Percentiles rank a stretch among this genome's conserved stretches.
These are phyloP conservation scores for Synaphobranchus kaupii DNA, from an alignment of 2,797 vertebrate species.

Conservation along the genomic window DNA sequence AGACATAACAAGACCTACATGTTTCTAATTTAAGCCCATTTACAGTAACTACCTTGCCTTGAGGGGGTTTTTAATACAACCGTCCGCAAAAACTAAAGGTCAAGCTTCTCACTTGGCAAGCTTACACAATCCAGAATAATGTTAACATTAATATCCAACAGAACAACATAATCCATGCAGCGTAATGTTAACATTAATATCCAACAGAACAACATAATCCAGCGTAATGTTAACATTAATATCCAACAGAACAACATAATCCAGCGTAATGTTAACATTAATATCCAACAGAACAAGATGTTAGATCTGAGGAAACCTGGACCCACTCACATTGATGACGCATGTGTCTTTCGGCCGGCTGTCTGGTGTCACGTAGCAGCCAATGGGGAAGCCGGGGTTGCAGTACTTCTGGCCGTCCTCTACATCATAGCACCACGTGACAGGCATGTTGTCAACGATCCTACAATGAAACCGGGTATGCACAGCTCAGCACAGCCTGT, in stretches of 20 bases:
- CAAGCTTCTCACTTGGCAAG: neutral
- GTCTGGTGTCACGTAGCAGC: conserved; percentile 80
- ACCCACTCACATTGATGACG: conserved; percentile 81
- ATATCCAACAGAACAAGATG: neutral
- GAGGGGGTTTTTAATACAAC: neutral
- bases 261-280: neutral
- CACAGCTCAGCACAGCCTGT: neutral
- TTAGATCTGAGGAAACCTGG: neutral
- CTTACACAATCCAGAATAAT: neutral
- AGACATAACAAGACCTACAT: neutral
- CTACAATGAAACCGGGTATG: conserved; percentile 58
- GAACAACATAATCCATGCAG: neutral
- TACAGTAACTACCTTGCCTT: neutral
- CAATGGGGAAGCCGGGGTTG: conserved; percentile 89
- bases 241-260: neutral
- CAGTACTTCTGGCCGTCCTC: conserved; percentile 85
- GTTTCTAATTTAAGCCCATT: neutral
- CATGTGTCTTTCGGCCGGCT: conserved; percentile 83
- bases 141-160: neutral
- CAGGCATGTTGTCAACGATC: conserved; percentile 93
- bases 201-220: neutral
- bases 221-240: neutral
- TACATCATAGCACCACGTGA: conserved; percentile 88
- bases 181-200: neutral
- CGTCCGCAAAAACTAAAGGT: neutral